Evolutionary conservation across 2,797 vertebrate genomes (phyloP).

Genomic region (Arnoldichthys spilopterus): DNA sequence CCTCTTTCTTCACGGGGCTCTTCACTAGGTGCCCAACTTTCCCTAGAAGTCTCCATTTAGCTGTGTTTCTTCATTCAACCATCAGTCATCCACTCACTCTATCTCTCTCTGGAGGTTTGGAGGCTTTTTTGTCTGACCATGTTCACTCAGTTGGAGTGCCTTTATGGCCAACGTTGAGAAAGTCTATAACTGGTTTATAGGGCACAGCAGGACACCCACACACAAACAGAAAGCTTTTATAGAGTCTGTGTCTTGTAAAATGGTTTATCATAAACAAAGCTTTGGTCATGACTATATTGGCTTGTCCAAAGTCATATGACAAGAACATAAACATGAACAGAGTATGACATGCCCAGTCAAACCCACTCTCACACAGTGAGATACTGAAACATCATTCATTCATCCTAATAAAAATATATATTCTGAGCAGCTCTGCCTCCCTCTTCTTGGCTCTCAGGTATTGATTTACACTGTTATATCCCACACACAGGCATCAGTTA

Average conservation of each 20-base stretch:
- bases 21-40: neutral
- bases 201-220: constrained; percentile 29
- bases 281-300: neutral
- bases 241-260: neutral
- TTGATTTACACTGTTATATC: constrained; percentile 49
- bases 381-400: neutral
- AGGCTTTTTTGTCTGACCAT: constrained; percentile 13
- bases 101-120: constrained; percentile 23
- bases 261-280: neutral
- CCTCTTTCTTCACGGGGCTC: neutral
- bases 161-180: constrained; percentile 41
- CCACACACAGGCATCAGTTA: constrained; percentile 32
- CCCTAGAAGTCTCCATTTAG: constrained; percentile 16
- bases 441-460: constrained; percentile 33
- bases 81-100: neutral
- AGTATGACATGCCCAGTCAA: constrained; percentile 1
- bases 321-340: neutral
- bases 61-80: neutral
- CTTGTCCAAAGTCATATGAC: neutral
- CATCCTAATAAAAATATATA: constrained; percentile 4
- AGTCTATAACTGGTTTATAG: constrained; percentile 49
- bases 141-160: constrained; percentile 25
- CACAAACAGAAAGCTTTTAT: constrained; percentile 14
- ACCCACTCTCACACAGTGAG: neutral
- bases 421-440: constrained; percentile 16